phyloP scores from a whole-genome alignment of 1,140 invertebrate species.

The Drosophila burlai region DNA sequence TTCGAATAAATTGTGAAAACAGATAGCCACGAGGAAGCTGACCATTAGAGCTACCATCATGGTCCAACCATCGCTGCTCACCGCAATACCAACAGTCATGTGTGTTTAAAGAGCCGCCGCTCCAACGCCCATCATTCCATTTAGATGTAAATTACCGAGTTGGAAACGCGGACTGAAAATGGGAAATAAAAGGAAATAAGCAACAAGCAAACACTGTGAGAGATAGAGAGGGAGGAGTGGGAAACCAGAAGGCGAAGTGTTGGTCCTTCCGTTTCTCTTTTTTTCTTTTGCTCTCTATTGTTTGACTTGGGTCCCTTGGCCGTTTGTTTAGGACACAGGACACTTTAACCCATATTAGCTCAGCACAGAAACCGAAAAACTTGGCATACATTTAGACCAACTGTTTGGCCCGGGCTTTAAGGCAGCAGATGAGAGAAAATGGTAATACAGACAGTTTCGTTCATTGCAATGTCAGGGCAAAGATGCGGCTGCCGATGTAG shows the following conservation, averaged over 20 bases:
- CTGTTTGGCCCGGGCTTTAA: constrained; percentile 25
- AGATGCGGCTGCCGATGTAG: constrained; percentile 10
- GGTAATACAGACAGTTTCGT: constrained; percentile 9
- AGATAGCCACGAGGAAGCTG: constrained; percentile 31
- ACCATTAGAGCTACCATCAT: constrained; percentile 14
- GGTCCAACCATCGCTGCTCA: constrained; percentile 1
- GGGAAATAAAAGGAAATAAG: constrained; percentile 71
- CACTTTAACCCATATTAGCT: constrained; percentile 53
- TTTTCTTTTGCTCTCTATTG: constrained; percentile 19
- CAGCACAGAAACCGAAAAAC: constrained; percentile 26
- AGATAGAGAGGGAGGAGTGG: neutral
- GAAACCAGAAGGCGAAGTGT: constrained; percentile 9
- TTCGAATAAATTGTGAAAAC: constrained; percentile 27
- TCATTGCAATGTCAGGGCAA: constrained; percentile 23
- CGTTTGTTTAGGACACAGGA: constrained; percentile 46
- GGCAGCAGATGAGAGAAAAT: neutral
- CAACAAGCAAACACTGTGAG: constrained; percentile 41
- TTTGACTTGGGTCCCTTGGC: constrained; percentile 32
- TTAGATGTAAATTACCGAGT: constrained; percentile 65
- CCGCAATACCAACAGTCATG: constrained; percentile 26
- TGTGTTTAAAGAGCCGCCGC: constrained; percentile 52
- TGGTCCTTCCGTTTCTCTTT: constrained; percentile 11
- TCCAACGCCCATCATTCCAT: constrained; percentile 61
- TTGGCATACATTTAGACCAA: constrained; percentile 29
- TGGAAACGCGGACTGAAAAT: constrained; percentile 40